phyloP scores from a whole-genome alignment of 2,888 invertebrate species.

The Laothoe populi region DNA sequence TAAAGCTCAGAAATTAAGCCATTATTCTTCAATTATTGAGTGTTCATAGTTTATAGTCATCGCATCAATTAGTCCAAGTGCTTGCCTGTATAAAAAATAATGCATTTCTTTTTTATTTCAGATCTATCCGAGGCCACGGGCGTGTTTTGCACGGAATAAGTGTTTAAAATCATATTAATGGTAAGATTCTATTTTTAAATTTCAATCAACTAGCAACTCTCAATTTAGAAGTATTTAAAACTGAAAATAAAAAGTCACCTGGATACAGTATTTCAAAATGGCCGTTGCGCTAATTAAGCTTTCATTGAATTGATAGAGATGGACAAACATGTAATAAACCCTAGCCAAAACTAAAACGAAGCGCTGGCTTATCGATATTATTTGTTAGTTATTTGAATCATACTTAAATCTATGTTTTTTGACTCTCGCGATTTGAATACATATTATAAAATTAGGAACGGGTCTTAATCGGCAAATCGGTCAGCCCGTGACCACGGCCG shows the following conservation, averaged over 20 bases:
- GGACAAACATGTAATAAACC: neutral
- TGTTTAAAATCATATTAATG: conserved; percentile 79
- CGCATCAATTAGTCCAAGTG: too few species aligned
- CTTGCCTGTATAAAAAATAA: conserved; percentile 1
- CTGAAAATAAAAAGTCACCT: neutral
- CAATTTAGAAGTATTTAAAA: neutral
- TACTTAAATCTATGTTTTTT: too few species aligned
- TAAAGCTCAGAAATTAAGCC: too few species aligned
- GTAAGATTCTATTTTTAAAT: conserved; percentile 53
- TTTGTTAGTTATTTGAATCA: too few species aligned
- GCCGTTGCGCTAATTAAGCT: neutral
- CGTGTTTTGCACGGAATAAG: conserved; percentile 74
- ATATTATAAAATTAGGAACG: too few species aligned
- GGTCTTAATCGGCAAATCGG: too few species aligned
- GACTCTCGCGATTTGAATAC: too few species aligned
- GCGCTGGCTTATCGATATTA: too few species aligned
- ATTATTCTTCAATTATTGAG: too few species aligned
- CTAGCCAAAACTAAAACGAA: neutral
- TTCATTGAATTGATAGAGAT: neutral
- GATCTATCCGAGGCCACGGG: conserved; percentile 76
- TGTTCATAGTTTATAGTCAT: too few species aligned
- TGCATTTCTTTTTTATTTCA: conserved; percentile 52
- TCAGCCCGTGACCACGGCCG: too few species aligned
- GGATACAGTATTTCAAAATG: neutral
- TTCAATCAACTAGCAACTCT: conserved; percentile 16